Evolutionary conservation across 2,797 vertebrate species (phyloP).

Genomic region (Neoniphon sammara): DNA sequence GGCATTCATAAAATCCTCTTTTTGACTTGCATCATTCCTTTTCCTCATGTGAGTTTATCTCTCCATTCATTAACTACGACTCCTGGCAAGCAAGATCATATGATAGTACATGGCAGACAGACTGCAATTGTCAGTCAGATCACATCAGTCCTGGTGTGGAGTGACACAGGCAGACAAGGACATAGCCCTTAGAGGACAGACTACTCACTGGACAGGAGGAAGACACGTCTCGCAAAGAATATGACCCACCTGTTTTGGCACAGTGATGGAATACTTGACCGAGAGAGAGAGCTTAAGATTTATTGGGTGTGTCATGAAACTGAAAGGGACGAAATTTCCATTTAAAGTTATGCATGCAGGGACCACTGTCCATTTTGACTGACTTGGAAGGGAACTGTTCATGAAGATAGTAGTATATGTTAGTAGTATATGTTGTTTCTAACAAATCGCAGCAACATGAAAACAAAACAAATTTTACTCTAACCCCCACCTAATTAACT

Average conservation of each 20-base stretch:
- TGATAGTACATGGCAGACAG: slow-evolving; percentile 62
- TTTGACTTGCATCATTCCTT: slow-evolving; percentile 16
- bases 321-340: slow-evolving; percentile 56
- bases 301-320: slow-evolving; percentile 71
- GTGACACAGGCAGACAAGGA: slow-evolving; percentile 81
- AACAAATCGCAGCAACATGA: neutral
- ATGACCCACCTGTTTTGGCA: slow-evolving; percentile 69
- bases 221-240: slow-evolving; percentile 50
- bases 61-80: slow-evolving; percentile 43
- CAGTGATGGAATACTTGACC: slow-evolving; percentile 75
- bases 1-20: neutral
- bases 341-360: slow-evolving; percentile 58
- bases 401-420: neutral
- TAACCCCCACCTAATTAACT: too few species aligned
- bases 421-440: neutral
- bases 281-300: slow-evolving; percentile 68
- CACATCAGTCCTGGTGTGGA: slow-evolving; percentile 73
- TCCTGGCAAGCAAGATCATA: slow-evolving; percentile 67
- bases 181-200: slow-evolving; percentile 71
- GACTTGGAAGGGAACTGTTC: neutral
- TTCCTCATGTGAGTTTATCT: slow-evolving; percentile 30
- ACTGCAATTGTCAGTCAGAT: slow-evolving; percentile 78
- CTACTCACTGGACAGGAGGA: slow-evolving; percentile 52
- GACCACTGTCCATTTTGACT: slow-evolving; percentile 43
- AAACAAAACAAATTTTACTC: neutral